Evolutionary conservation across 2,113 vertebrate genomes (phyloP).

Genomic region (Cardinalis cardinalis): DNA sequence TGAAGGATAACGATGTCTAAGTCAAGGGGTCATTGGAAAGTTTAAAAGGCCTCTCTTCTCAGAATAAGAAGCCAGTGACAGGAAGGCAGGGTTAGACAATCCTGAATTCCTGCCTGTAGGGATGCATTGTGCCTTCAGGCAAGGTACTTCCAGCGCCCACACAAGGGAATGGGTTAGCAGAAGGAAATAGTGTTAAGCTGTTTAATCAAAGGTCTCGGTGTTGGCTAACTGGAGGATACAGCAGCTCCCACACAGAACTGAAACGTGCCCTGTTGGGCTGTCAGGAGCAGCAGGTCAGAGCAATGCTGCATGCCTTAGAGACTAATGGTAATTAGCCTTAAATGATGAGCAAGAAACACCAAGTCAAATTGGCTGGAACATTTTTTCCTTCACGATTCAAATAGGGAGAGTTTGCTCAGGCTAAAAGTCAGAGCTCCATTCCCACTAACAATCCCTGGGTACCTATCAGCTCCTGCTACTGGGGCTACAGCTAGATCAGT

Average conservation of each 20-base stretch:
- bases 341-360: neutral
- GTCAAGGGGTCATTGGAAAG: conserved; percentile 52
- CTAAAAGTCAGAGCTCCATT: neutral
- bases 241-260: neutral
- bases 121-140: conserved; percentile 41
- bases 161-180: neutral
- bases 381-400: neutral
- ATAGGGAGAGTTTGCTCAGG: neutral
- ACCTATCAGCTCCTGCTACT: neutral
- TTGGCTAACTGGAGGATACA: neutral
- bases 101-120: conserved; percentile 32
- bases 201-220: neutral
- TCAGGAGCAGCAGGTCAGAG: neutral
- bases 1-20: conserved; percentile 23
- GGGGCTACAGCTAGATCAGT: neutral
- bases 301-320: neutral
- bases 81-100: neutral
- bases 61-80: conserved; percentile 29
- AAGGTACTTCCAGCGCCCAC: neutral
- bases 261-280: neutral
- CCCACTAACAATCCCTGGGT: neutral
- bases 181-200: neutral
- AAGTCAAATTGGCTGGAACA: neutral
- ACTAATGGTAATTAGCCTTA: neutral
- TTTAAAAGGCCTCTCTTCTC: conserved; percentile 37